Base-by-base conservation (phyloP, 64 coral and sea anemone species). In the Porites australiensis region DNA sequence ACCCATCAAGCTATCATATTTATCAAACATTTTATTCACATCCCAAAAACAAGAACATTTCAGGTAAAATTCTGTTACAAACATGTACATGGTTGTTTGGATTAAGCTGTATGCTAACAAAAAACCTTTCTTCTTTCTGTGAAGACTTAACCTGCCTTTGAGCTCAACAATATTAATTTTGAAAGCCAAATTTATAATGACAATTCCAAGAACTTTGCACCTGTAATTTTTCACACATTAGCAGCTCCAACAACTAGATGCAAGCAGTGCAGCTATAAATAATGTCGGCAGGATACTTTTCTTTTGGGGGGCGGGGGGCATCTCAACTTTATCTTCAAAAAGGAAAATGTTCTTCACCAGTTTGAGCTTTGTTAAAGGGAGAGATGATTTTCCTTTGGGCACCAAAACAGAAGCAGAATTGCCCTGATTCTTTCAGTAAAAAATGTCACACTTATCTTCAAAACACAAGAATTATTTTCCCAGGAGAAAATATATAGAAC, bases 161-260 rank as follows among this genome's bases (percentile, higher is more conserved):
- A 23, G 44, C 6, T 13, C 2, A 43, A 44, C 27, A 37, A 19
- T 84, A 44, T 68, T 8, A 44, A 84, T 45, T 84, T 65, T 45
- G 69, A 84, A 20, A 84, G 54, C 81, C 3, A 68, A 48, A 19
- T 68, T 70, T 84, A 37, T 37, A 84, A 84, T 51, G 1, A 69
- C 18, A 84, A n/a, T 52, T 67, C 19, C 54, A 57, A 50, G 27
- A 37, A 37, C 27, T 9, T 49, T 67, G 13, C 81, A 84, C 37
- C 81, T 84, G 81, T 20, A 84, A 68, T 68, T 84, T 80, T 84
- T 69, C 81, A 84, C 47, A 84, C 52, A 68, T 84, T 84, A 68
- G 37, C n/a, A 68, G 63, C 81, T 9, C 3, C 44, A 84, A 69
- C 15, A 44, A 49, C 44, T 6, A 21, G 16, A 83, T 20, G 37